phyloP scores from a whole-genome alignment of 2,113 vertebrate genomes.

The Lophura nycthemera region DNA sequence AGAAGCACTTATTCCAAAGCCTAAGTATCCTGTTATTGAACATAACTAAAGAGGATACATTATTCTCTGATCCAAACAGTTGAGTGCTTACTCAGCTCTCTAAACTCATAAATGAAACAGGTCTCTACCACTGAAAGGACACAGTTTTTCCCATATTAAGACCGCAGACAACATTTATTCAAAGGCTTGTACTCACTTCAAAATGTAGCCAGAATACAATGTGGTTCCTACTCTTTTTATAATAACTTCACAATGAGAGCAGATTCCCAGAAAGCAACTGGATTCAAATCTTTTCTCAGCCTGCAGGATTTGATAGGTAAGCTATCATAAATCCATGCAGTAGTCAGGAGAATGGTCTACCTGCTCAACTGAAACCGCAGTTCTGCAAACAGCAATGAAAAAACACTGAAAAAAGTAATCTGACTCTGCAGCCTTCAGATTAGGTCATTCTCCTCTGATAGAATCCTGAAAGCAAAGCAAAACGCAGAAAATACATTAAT shows the following conservation, averaged over 20 bases:
- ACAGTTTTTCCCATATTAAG: not conserved
- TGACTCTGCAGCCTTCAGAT: not conserved
- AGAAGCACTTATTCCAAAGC: slow-evolving; percentile 34
- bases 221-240: not conserved
- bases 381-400: not conserved
- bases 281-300: not conserved
- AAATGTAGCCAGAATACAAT: not conserved
- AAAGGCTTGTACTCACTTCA: not conserved
- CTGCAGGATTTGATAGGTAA: not conserved
- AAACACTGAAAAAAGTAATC: not conserved
- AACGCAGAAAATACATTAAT: not conserved
- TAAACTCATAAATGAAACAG: not conserved
- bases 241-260: not conserved
- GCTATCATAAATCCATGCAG: not conserved
- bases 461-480: not conserved
- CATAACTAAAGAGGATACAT: not conserved
- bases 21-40: slow-evolving; percentile 35
- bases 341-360: not conserved
- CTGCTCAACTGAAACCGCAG: not conserved
- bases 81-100: not conserved
- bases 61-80: not conserved
- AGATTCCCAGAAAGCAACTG: not conserved
- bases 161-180: not conserved
- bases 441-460: not conserved
- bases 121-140: not conserved